Conservation (phyloP, 30 jellyfish, hydroid and myxozoan species). For the Aurelia aurita complex sp. Pacific region DNA sequence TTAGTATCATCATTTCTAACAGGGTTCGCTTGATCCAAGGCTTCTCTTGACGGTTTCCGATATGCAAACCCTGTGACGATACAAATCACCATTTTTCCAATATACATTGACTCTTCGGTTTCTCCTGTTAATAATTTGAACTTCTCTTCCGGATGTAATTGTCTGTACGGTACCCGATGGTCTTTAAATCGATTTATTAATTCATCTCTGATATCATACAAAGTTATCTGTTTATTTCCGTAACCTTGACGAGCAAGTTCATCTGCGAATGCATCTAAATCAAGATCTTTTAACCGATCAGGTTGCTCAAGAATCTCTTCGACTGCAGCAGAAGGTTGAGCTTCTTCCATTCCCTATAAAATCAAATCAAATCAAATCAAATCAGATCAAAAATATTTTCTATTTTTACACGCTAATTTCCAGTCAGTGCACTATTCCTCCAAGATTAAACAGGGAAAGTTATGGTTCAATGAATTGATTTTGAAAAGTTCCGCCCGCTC, state of each 20-base stretch:
- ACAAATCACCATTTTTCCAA: conserved; percentile 91
- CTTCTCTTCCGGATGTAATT: conserved; percentile 67
- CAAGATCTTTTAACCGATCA: conserved; percentile 92
- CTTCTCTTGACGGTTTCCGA: conserved; percentile 91
- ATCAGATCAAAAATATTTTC: neutral
- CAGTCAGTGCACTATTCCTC: no score
- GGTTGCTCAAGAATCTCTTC: conserved; percentile 96
- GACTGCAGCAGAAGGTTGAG: conserved; percentile 94
- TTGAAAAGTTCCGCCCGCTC: no score
- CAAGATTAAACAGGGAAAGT: no score
- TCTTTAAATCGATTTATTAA: conserved; percentile 88
- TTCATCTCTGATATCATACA: conserved; percentile 96
- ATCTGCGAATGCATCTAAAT: conserved; percentile 96
- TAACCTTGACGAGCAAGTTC: conserved; percentile 98
- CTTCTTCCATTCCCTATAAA: conserved; percentile 91
- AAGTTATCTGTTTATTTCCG: conserved; percentile 93
- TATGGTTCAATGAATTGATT: no score
- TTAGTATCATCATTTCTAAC: conserved; percentile 92
- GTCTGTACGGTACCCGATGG: conserved; percentile 82
- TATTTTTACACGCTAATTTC: no score
- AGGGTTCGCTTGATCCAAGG: conserved; percentile 95
- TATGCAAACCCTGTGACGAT: conserved; percentile 95
- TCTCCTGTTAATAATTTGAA: conserved; percentile 88
- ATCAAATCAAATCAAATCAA: neutral
- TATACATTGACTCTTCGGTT: conserved; percentile 80